A percentile compares a stretch with the other conserved stretches of the same genome.
Evolutionary conservation across 1,140 invertebrate genomes (phyloP).

Genomic region (Drosophila simulans): DNA sequence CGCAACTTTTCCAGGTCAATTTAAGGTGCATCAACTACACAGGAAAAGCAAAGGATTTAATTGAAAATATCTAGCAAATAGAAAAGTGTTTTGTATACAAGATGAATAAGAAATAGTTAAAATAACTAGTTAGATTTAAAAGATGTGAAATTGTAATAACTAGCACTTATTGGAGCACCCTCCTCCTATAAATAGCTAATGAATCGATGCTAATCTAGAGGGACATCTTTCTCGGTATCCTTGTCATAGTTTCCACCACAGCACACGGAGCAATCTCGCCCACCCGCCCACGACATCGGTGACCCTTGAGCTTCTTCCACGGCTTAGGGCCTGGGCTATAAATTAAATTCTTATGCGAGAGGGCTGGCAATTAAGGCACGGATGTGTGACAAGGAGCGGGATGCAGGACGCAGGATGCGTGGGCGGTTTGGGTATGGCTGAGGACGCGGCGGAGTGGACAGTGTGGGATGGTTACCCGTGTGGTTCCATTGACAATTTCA

Average conservation of each 20-base stretch:
- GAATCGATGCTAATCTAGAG: background rate
- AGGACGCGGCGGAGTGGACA: background rate
- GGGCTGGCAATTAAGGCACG: constrained; percentile 63
- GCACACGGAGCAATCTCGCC: constrained; percentile 22
- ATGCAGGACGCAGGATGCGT: background rate
- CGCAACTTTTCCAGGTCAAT: constrained; percentile 36
- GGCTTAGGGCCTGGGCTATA: constrained; percentile 61
- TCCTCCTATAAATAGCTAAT: background rate
- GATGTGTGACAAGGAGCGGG: constrained; percentile 23
- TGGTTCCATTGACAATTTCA: constrained; percentile 73
- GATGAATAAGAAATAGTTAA: too few relatives aligned
- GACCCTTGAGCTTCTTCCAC: constrained; percentile 43
- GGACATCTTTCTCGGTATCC: constrained; percentile 10
- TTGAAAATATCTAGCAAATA: background rate
- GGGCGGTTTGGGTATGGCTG: background rate
- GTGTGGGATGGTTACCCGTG: constrained; percentile 16
- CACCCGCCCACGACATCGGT: background rate
- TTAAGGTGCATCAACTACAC: constrained; percentile 30
- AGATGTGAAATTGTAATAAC: too few relatives aligned
- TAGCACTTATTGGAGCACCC: too few relatives aligned
- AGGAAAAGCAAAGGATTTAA: background rate
- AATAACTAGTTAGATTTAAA: too few relatives aligned
- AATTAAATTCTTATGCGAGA: constrained; percentile 73
- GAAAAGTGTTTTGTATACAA: background rate
- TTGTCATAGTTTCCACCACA: constrained; percentile 58